phyloP scores from a whole-genome alignment of 2,888 invertebrate genomes.

The Myathropa florea region DNA sequence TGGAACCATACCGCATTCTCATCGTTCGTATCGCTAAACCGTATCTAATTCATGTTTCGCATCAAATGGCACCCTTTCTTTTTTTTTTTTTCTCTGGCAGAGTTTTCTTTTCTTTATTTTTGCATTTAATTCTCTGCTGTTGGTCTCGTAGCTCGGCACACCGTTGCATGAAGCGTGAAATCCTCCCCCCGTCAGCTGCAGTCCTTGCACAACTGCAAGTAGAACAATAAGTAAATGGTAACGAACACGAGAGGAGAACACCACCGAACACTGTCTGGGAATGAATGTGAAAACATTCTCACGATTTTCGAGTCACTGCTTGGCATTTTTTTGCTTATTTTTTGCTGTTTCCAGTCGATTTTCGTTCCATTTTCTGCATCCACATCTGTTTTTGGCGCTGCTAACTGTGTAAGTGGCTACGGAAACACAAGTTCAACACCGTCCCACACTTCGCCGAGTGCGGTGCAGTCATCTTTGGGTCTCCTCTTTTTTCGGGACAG shows the following conservation, averaged over 20 bases:
- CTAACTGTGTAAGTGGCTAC: conserved; percentile 7
- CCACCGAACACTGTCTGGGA: conserved; percentile 16
- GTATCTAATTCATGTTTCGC: conserved; percentile 64
- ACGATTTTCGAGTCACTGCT: conserved; percentile 43
- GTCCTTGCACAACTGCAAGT: conserved; percentile 23
- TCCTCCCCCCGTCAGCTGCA: conserved; percentile 5
- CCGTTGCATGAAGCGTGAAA: conserved; percentile 63
- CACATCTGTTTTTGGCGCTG: conserved; percentile 62
- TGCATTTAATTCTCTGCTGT: conserved; percentile 56
- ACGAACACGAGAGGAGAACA: conserved; percentile 1
- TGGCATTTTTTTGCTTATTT: not conserved
- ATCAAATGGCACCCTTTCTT: conserved; percentile 60
- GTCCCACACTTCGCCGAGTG: conserved; percentile 28
- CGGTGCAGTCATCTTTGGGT: conserved; percentile 11
- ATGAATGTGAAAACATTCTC: conserved; percentile 58
- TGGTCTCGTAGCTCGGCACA: conserved; percentile 35
- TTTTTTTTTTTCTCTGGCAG: conserved; percentile 1
- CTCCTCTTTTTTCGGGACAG: not conserved
- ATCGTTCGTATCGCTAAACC: conserved; percentile 56
- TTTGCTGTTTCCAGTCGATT: not conserved
- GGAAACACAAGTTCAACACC: conserved; percentile 48
- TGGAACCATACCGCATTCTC: conserved; percentile 23
- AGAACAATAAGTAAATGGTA: conserved; percentile 49
- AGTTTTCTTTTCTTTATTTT: conserved; percentile 1
- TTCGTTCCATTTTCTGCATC: conserved; percentile 14